Evolutionary conservation across 2,797 vertebrate genomes (phyloP), one percentile per base, ranked within the genome.

Genomic region (Eupleurogrammus muticus): DNA sequence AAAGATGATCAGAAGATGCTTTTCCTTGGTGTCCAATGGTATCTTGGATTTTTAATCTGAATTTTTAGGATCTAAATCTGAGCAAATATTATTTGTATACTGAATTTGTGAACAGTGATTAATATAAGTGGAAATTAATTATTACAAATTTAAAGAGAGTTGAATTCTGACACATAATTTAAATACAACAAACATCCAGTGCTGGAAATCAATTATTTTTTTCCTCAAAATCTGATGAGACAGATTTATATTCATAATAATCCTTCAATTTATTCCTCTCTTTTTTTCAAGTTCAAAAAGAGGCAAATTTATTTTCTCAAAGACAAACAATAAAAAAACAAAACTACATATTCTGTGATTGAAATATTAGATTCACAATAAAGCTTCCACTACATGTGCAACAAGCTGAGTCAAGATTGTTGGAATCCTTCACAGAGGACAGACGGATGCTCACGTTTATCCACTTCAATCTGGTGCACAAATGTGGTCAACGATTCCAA

Each of bases 351-450:
- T 56, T 14, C 2, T 19, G 9, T 21, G 38, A 36, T 52, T 58
- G 32, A 54, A 56, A 16, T 23, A 32, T 48, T 46, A 20, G 20
- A 49, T 51, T 64, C 9, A 47, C 14, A 56, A 38, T 65, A 32
- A 61, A 61, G 12, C 20, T 46, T 65, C 24, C 55, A 48, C 40
- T 44, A 21, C 16, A 19, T 5, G 21, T 40, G 42, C 42, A 48
- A 24, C 24, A 59, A 28, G 21, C 40, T 50, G 36, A 70, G 24
- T 61, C 28, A 54, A 9, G 32, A 32, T 6, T 48, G 28, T 16
- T 28, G 49, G 48, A 44, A 23, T 52, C 17, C 20, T 65, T 66
- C 49, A 47, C 28, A 59, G 49, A 65, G 36, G 44, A 47, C 17
- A 14, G 47, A 11, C 7, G 8, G 40, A 46, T 51, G 16, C 48